These are phyloP conservation scores for Biston betularia DNA, from an alignment of 2,888 invertebrate genomes.

Conservation along the genomic window DNA sequence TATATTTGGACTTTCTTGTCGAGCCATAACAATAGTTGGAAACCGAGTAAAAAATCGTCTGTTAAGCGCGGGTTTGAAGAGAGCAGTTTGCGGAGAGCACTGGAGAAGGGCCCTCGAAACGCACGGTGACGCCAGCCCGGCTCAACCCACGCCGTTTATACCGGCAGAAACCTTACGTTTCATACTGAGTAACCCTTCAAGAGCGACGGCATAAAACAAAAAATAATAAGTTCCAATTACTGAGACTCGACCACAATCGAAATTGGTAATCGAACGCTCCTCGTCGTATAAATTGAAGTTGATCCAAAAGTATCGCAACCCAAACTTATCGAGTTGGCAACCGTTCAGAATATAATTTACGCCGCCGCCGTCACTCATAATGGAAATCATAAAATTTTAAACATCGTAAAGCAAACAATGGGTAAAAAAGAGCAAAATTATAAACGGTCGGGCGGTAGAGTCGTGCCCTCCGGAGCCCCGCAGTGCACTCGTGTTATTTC, in stretches of 20 bases:
- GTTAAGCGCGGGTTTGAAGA: slow-evolving; percentile 67
- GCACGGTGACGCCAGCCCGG: slow-evolving; percentile 66
- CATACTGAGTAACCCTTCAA: slow-evolving; percentile 47
- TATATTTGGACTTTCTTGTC: slow-evolving; percentile 53
- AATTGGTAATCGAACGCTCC: slow-evolving; percentile 55
- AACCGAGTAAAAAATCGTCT: slow-evolving; percentile 61
- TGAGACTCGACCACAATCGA: slow-evolving; percentile 42
- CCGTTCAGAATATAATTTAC: slow-evolving; percentile 79
- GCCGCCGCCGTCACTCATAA: slow-evolving; percentile 68
- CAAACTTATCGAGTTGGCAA: slow-evolving; percentile 78
- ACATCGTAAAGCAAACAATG: slow-evolving; percentile 84
- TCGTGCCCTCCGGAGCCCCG: slow-evolving; percentile 65
- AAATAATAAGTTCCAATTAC: slow-evolving; percentile 38
- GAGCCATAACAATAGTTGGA: slow-evolving; percentile 61
- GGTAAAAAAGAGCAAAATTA: slow-evolving; percentile 75
- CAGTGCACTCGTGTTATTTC: slow-evolving; percentile 56
- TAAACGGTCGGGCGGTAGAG: slow-evolving; percentile 62
- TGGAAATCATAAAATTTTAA: slow-evolving; percentile 80
- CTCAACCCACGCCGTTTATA: slow-evolving; percentile 73
- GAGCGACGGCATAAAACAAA: slow-evolving; percentile 30
- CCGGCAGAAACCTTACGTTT: slow-evolving; percentile 62
- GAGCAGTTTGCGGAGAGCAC: slow-evolving; percentile 76
- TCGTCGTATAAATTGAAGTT: slow-evolving; percentile 67
- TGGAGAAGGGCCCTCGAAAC: slow-evolving; percentile 67
- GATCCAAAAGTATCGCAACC: slow-evolving; percentile 64